These are phyloP conservation scores for Danio choprae DNA, from an alignment of 2,797 vertebrate genomes.

Conservation along the genomic window DNA sequence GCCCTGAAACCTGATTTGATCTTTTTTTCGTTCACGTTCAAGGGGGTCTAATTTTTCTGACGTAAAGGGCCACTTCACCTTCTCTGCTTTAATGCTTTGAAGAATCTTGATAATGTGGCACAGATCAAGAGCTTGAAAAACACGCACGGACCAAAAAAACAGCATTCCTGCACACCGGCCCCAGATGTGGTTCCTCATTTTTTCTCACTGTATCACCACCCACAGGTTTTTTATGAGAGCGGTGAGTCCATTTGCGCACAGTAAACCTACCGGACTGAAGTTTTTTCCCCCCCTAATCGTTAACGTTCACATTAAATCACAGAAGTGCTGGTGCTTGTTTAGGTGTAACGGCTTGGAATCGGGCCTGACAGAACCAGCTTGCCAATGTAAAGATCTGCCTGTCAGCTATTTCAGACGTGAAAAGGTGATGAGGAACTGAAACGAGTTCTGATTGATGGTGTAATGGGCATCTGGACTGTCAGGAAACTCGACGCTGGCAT, in stretches of 20 bases:
- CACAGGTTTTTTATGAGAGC: conserved; percentile 34
- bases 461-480: conserved; percentile 15
- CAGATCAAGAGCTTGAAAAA: conserved; percentile 33
- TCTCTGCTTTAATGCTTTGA: conserved; percentile 41
- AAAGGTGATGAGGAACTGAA: conserved; percentile 24
- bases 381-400: conserved; percentile 55
- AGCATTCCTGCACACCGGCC: conserved; percentile 50
- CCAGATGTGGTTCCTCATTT: conserved; percentile 54
- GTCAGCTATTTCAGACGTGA: conserved; percentile 4
- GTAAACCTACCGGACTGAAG: conserved; percentile 1
- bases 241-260: not conserved
- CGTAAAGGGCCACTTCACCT: conserved; percentile 24
- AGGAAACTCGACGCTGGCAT: not conserved
- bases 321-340: conserved; percentile 39
- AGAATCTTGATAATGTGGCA: conserved; percentile 40
- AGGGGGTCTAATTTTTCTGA: not conserved
- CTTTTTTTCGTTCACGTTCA: conserved; percentile 2
- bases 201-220: conserved; percentile 36
- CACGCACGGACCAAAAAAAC: conserved; percentile 10
- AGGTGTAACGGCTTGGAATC: conserved; percentile 12
- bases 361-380: not conserved
- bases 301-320: conserved; percentile 20
- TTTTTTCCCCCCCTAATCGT: not conserved
- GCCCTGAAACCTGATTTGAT: not conserved
- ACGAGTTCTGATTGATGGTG: not conserved